A percentile compares a stretch with the other conserved stretches of the same genome.
Evolutionary conservation across 2,888 invertebrate genomes (phyloP).

Genomic region (Epinotia bilunana): DNA sequence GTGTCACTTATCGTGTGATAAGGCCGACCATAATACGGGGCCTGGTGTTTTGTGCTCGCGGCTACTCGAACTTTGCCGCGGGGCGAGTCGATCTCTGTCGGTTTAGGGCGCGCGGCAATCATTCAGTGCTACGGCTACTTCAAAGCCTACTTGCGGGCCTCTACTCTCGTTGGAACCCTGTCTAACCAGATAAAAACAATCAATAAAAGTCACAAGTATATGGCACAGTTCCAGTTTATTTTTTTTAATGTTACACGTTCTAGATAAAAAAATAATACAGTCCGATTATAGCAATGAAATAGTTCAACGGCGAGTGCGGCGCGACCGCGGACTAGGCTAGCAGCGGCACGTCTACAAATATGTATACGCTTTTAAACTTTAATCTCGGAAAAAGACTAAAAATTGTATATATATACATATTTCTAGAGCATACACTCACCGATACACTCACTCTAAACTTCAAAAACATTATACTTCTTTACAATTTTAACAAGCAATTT

Average conservation of each 20-base stretch:
- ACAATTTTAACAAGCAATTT: conserved; percentile 77
- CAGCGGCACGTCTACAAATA: conserved; percentile 46
- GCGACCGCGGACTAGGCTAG: conserved; percentile 36
- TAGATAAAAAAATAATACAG: conserved; percentile 84
- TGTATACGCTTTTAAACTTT: background rate
- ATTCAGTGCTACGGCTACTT: too few relatives aligned
- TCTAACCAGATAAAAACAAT: background rate
- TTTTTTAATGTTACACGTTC: conserved; percentile 81
- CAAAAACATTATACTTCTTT: conserved; percentile 72
- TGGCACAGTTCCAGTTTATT: conserved; percentile 84
- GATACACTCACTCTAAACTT: conserved; percentile 67
- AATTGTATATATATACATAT: background rate
- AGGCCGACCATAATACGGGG: too few relatives aligned
- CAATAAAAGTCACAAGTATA: conserved; percentile 64
- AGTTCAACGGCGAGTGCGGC: conserved; percentile 61
- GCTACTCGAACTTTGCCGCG: too few relatives aligned
- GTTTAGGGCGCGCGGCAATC: too few relatives aligned
- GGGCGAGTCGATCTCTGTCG: too few relatives aligned
- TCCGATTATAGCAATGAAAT: conserved; percentile 75
- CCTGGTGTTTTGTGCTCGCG: too few relatives aligned
- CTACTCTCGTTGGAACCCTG: background rate
- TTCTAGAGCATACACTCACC: background rate
- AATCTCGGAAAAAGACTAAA: background rate
- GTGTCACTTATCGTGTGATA: too few relatives aligned
- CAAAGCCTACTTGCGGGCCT: background rate